Conservation (phyloP, 2,888 invertebrate species). For the Nymphalis urticae region DNA sequence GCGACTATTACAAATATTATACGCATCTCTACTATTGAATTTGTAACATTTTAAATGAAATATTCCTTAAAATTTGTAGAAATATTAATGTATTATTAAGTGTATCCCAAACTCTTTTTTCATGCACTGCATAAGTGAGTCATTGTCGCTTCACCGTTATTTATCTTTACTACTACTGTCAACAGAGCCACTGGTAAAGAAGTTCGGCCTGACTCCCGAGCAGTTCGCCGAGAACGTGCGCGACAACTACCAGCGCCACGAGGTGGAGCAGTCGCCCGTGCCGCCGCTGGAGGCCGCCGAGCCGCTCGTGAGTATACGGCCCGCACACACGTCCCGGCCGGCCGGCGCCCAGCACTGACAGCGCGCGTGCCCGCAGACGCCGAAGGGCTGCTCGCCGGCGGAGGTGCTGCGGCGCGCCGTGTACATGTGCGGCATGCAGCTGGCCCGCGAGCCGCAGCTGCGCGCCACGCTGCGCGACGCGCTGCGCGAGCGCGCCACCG, state of each 20-base stretch:
- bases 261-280: constrained; percentile 95
- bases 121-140: too few species aligned
- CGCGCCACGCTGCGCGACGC: constrained; percentile 92
- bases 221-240: constrained; percentile 98
- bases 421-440: constrained; percentile 96
- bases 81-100: too few species aligned
- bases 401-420: constrained; percentile 95
- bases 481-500: constrained; percentile 92
- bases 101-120: too few species aligned
- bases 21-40: too few species aligned
- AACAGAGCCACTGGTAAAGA: constrained; percentile 89
- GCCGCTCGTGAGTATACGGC: constrained; percentile 83
- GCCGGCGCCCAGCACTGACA: constrained; percentile 32
- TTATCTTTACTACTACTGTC: neutral
- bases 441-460: constrained; percentile 94
- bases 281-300: constrained; percentile 91
- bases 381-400: constrained; percentile 80
- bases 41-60: too few species aligned
- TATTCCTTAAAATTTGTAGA: too few species aligned
- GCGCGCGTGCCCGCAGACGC: constrained; percentile 43
- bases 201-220: constrained; percentile 95
- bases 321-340: too few species aligned
- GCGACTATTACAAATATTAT: too few species aligned
- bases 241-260: constrained; percentile 96
- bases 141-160: too few species aligned